These are phyloP conservation scores for Lasioglossum morio DNA, from an alignment of 2,888 invertebrate species.

Conservation along the genomic window DNA sequence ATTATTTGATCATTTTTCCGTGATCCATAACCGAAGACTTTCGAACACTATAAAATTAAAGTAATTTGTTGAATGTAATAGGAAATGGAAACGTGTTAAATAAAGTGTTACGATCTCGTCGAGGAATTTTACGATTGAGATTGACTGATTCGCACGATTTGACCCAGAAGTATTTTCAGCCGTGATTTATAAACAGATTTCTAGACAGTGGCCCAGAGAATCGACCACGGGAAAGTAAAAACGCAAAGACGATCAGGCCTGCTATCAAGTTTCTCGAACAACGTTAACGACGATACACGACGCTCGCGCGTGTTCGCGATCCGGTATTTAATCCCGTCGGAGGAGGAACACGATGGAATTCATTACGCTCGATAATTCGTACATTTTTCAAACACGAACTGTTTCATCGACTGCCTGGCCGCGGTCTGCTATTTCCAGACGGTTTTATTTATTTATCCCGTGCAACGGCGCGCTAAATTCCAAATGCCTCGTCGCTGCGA, in stretches of 20 bases:
- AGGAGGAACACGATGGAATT: not conserved
- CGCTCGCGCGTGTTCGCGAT: slow-evolving; percentile 7
- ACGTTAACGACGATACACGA: not conserved
- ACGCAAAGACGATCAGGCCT: not conserved
- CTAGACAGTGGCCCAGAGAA: not conserved
- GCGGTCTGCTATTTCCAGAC: not conserved
- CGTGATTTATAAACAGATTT: not conserved
- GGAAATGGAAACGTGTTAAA: too few species aligned
- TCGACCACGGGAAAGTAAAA: slow-evolving; percentile 4
- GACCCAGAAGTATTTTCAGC: not conserved
- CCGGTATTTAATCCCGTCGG: slow-evolving; percentile 5
- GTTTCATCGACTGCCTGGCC: not conserved
- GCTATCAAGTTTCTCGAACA: slow-evolving; percentile 5
- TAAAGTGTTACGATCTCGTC: too few species aligned
- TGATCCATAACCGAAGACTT: too few species aligned
- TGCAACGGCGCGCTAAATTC: slow-evolving; percentile 22
- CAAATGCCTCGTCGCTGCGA: not conserved
- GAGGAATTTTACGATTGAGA: not conserved
- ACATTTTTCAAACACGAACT: slow-evolving; percentile 9
- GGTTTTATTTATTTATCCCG: slow-evolving; percentile 21
- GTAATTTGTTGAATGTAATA: too few species aligned
- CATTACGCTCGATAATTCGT: not conserved
- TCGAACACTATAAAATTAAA: too few species aligned
- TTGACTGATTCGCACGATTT: not conserved
- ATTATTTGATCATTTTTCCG: too few species aligned